These are phyloP conservation scores for Steinernema khuongi DNA, from an alignment of 1,140 invertebrate species.

Conservation along the genomic window DNA sequence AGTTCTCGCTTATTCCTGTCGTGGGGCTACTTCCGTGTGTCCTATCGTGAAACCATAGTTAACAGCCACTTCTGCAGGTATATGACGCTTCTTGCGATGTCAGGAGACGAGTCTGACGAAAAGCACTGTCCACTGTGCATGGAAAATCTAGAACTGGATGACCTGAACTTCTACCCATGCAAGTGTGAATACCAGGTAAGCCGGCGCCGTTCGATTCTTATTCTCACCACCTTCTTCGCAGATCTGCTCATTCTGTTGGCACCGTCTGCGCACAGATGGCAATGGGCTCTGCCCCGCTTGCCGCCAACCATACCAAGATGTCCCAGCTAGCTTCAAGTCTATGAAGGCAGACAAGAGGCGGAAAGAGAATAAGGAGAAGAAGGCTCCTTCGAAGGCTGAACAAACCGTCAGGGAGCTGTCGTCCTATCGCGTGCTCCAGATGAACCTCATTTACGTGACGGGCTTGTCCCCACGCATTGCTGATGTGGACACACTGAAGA, in stretches of 20 bases:
- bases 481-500: conserved; percentile 87
- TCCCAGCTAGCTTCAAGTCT: conserved; percentile 81
- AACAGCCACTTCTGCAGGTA: too few species aligned
- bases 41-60: too few species aligned
- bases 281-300: conserved; percentile 98
- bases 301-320: conserved; percentile 82
- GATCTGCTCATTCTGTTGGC: conserved; percentile 99
- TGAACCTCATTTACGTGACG: conserved; percentile 97
- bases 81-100: too few species aligned
- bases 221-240: conserved; percentile 60
- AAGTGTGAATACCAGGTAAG: conserved; percentile 95
- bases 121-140: conserved; percentile 98
- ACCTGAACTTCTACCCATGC: conserved; percentile 96
- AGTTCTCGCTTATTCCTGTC: too few species aligned
- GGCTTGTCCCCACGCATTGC: conserved; percentile 88
- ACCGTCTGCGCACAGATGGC: conserved; percentile 94
- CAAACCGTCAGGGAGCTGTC: conserved; percentile 84
- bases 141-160: conserved; percentile 96
- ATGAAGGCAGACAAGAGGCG: conserved; percentile 86
- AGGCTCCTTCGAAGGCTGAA: conserved; percentile 68
- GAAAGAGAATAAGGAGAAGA: conserved; percentile 75
- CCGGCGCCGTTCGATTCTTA: background rate
- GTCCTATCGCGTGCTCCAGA: conserved; percentile 90
- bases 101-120: too few species aligned
- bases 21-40: too few species aligned